Conservation (phyloP, 2,113 vertebrate species). For the Rhinogobius similis region DNA sequence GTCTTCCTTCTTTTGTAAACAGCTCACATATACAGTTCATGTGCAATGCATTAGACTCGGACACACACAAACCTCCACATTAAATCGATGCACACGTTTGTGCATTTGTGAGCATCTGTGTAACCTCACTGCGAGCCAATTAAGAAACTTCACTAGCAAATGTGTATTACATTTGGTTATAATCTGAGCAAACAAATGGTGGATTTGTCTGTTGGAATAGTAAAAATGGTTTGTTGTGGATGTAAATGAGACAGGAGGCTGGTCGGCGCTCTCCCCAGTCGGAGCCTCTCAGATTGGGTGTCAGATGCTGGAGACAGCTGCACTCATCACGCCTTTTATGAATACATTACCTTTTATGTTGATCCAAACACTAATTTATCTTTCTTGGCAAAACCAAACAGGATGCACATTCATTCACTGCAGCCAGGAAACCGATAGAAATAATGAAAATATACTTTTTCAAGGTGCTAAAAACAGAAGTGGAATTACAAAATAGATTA, state of each 20-base stretch:
- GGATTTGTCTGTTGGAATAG: not conserved
- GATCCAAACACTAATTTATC: constrained; percentile 72
- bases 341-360: constrained; percentile 75
- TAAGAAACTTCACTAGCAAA: not conserved
- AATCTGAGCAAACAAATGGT: not conserved
- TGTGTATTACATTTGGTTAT: constrained; percentile 3
- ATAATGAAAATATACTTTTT: constrained; percentile 44
- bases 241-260: constrained; percentile 39
- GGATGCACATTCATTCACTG: constrained; percentile 50
- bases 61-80: no score
- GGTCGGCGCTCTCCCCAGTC: constrained; percentile 48
- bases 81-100: not conserved
- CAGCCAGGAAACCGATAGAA: constrained; percentile 25
- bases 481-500: not conserved
- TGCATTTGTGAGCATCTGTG: not conserved
- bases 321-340: constrained; percentile 79
- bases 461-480: constrained; percentile 31
- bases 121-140: not conserved
- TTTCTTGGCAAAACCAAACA: constrained; percentile 59
- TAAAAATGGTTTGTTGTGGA: constrained; percentile 14
- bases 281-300: constrained; percentile 72
- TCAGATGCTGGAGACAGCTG: constrained; percentile 77
- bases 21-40: constrained; percentile 2
- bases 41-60: not conserved
- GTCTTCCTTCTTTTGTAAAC: not conserved